phyloP scores from a whole-genome alignment of 2,888 invertebrate genomes.

The Kryphioiulus occultus region DNA sequence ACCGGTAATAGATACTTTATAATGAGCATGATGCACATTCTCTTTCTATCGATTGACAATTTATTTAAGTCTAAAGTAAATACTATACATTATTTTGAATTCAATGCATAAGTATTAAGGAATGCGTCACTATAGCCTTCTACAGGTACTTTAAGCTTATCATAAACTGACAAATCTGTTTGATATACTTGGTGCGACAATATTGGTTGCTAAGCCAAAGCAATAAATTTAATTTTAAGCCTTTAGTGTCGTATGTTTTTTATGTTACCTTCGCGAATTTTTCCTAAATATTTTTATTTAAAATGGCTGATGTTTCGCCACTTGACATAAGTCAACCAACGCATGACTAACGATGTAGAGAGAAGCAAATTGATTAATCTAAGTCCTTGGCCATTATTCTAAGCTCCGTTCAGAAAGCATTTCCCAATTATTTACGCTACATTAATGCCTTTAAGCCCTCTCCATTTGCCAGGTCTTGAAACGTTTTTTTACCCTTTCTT shows the following conservation, averaged over 20 bases:
- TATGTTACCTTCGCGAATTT: neutral
- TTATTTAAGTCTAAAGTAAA: too few species aligned
- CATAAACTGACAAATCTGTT: too few species aligned
- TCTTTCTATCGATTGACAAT: too few species aligned
- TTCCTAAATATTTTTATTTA: neutral
- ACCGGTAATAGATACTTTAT: too few species aligned
- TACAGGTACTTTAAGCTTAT: too few species aligned
- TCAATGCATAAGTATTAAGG: too few species aligned
- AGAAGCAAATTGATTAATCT: constrained; percentile 36
- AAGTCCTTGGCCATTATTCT: neutral
- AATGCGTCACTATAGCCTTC: too few species aligned
- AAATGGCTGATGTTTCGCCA: neutral
- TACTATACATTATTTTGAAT: too few species aligned
- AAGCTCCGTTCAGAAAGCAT: constrained; percentile 32
- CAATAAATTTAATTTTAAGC: neutral
- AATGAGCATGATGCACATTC: too few species aligned
- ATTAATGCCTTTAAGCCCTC: constrained; percentile 39
- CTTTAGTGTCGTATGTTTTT: neutral
- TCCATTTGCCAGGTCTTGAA: constrained; percentile 17
- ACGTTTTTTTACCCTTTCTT: neutral
- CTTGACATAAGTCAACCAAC: constrained; percentile 18
- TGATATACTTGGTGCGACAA: neutral
- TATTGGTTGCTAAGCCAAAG: neutral
- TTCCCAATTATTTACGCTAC: constrained; percentile 39
- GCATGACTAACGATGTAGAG: constrained; percentile 32